A percentile compares a stretch with the other conserved stretches of the same genome.
These are phyloP conservation scores for Hydrotaea cyrtoneurina DNA, from an alignment of 2,888 invertebrate genomes.

Conservation along the genomic window DNA sequence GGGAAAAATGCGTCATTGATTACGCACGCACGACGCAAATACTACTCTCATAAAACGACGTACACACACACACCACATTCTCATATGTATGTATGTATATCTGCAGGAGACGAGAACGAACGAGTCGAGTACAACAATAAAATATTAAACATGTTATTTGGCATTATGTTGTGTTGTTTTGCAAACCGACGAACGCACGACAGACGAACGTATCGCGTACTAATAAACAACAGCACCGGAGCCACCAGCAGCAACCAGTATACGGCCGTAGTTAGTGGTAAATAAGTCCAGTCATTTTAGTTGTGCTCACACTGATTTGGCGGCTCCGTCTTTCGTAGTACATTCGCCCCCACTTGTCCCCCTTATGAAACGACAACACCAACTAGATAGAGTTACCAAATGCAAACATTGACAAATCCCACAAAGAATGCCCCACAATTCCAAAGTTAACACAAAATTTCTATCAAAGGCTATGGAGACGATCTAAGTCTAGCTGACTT, in stretches of 20 bases:
- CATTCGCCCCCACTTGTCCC: neutral
- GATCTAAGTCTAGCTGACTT: too few relatives aligned
- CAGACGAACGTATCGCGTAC: neutral
- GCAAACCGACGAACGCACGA: slow-evolving; percentile 1
- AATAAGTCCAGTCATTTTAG: slow-evolving; percentile 50
- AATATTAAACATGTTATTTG: slow-evolving; percentile 15
- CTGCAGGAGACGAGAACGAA: neutral
- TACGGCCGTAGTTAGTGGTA: slow-evolving; percentile 22
- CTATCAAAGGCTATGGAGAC: too few relatives aligned
- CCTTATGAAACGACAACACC: neutral
- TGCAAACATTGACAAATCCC: too few relatives aligned
- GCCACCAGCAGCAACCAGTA: slow-evolving; percentile 5
- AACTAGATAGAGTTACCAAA: neutral
- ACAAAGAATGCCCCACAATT: too few relatives aligned
- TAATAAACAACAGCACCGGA: neutral
- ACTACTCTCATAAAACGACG: neutral
- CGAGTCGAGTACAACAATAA: slow-evolving; percentile 21
- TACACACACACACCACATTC: neutral
- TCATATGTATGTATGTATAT: neutral
- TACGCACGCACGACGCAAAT: slow-evolving; percentile 59
- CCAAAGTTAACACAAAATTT: too few relatives aligned
- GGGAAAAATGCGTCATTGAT: slow-evolving; percentile 65
- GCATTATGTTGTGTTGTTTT: slow-evolving; percentile 35
- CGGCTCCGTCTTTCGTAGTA: slow-evolving; percentile 14
- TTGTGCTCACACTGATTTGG: slow-evolving; percentile 39